Evolutionary conservation across 30 jellyfish, hydroid and myxozoan genomes (phyloP).

Genomic region (Chrysaora quinquecirrha): DNA sequence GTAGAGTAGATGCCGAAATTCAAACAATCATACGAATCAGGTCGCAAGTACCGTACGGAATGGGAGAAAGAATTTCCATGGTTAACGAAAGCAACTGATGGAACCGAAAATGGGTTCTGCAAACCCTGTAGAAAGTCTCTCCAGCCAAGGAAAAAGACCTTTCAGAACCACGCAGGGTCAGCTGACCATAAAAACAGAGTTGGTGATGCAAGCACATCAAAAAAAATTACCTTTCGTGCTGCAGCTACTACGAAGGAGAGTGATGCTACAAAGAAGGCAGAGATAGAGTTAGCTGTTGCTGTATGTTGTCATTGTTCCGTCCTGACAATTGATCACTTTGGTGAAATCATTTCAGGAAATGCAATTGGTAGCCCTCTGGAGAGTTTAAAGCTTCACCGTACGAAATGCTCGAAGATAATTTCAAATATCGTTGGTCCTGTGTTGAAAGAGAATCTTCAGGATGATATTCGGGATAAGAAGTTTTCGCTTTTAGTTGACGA

Average conservation of each 20-base stretch:
- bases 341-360: background rate
- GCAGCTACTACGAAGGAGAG: background rate
- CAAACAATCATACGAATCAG: background rate
- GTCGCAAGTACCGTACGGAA: background rate
- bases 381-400: background rate
- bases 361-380: background rate
- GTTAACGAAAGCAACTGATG: constrained; percentile 3
- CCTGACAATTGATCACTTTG: background rate
- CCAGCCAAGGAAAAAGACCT: background rate
- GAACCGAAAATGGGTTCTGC: background rate
- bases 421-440: background rate
- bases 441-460: constrained; percentile 3
- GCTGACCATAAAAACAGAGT: constrained; percentile 2
- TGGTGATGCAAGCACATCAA: background rate
- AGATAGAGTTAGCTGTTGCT: background rate
- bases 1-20: constrained; percentile 23
- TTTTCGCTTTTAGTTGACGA: background rate
- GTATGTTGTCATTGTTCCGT: background rate
- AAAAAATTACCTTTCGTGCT: background rate
- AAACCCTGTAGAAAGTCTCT: background rate
- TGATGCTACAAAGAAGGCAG: background rate
- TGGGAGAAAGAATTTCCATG: constrained; percentile 19
- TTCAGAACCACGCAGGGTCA: constrained; percentile 23
- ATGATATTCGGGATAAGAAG: too few species aligned
- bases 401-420: background rate